Conservation (phyloP, 2,113 vertebrate genomes). For the Peromyscus californicus region DNA sequence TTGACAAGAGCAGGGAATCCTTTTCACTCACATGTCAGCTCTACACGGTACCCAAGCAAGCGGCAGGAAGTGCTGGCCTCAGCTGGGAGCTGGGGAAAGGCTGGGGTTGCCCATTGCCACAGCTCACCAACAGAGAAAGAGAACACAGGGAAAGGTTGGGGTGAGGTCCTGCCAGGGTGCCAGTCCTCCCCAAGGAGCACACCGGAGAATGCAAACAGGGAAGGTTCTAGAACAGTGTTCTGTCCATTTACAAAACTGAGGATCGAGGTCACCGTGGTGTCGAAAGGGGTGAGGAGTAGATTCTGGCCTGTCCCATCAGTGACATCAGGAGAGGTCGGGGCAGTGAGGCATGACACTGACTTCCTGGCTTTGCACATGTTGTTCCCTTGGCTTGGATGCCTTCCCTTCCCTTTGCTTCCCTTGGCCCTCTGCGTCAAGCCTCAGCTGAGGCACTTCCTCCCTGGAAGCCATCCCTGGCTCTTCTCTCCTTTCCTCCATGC, state of each 20-base stretch:
- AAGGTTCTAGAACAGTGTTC: neutral
- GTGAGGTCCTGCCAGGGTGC: neutral
- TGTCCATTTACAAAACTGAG: neutral
- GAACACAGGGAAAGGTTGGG: neutral
- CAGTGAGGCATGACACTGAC: neutral
- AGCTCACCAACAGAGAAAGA: neutral
- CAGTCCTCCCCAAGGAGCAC: neutral
- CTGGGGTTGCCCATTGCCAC: neutral
- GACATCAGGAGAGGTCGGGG: neutral
- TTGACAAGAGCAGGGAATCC: neutral
- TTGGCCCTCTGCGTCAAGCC: neutral
- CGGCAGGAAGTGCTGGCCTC: constrained; percentile 26
- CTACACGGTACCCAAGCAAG: neutral
- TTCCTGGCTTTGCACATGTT: neutral
- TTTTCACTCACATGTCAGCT: neutral
- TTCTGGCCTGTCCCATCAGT: neutral
- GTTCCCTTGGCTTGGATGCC: neutral
- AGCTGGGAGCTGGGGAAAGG: neutral
- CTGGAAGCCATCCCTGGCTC: neutral
- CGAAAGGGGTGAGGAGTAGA: neutral
- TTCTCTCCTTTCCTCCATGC: neutral
- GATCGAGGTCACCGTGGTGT: neutral
- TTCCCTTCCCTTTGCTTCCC: neutral
- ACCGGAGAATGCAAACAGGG: neutral
- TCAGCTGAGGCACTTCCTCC: neutral